Evolutionary conservation across 2,113 vertebrate species (phyloP).

Genomic region (Casuarius casuarius): DNA sequence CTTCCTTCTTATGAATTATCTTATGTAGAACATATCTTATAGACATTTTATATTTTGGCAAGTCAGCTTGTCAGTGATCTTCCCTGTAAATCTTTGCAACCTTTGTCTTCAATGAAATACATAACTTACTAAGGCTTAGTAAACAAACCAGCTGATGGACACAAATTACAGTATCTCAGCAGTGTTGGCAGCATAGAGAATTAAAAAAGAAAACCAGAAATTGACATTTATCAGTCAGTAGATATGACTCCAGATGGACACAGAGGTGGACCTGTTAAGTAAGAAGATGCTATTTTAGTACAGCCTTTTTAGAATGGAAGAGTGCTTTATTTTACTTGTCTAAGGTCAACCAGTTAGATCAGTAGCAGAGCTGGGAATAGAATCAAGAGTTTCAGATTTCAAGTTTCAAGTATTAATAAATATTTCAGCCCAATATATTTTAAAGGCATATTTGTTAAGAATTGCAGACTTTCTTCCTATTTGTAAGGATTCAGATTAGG

Average conservation of each 20-base stretch:
- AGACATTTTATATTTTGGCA: not conserved
- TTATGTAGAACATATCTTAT: not conserved
- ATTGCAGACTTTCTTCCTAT: not conserved
- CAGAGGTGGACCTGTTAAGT: slow-evolving; percentile 11
- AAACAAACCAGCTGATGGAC: not conserved
- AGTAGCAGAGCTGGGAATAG: slow-evolving; percentile 14
- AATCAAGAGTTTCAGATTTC: slow-evolving; percentile 17
- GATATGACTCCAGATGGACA: not conserved
- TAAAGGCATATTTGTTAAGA: slow-evolving; percentile 50
- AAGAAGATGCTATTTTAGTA: slow-evolving; percentile 42
- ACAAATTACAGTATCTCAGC: not conserved
- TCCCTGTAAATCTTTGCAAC: not conserved
- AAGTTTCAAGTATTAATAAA: slow-evolving; percentile 61
- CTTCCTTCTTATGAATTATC: slow-evolving; percentile 5
- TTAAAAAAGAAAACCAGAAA: not conserved
- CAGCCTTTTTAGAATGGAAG: slow-evolving; percentile 41
- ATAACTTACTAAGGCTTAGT: not conserved
- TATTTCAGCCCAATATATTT: slow-evolving; percentile 41
- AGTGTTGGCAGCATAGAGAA: not conserved
- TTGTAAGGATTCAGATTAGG: not conserved
- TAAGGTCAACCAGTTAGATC: slow-evolving; percentile 30
- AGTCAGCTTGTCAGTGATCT: not conserved
- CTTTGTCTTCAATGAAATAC: not conserved
- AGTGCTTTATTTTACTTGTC: slow-evolving; percentile 14
- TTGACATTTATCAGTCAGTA: not conserved